phyloP scores from a whole-genome alignment of 2,113 vertebrate genomes.

The Perognathus longimembris region DNA sequence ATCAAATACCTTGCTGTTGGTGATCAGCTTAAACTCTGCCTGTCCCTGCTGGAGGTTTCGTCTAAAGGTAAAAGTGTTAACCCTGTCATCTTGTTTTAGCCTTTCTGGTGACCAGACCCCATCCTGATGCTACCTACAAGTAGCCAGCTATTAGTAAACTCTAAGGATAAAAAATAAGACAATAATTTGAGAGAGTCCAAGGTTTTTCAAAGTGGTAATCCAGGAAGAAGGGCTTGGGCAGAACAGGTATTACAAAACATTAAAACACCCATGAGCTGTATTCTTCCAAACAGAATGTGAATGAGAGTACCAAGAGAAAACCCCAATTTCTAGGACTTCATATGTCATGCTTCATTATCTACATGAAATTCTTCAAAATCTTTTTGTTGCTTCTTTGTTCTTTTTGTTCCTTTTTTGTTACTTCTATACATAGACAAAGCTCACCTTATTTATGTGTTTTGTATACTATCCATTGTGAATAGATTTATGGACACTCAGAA shows the following conservation, averaged over 20 bases:
- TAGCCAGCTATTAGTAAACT: no score
- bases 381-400: no score
- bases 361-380: neutral
- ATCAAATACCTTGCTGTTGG: neutral
- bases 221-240: neutral
- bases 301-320: neutral
- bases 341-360: neutral
- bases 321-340: neutral
- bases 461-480: neutral
- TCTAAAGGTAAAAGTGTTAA: neutral
- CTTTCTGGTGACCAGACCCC: neutral
- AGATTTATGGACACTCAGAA: neutral
- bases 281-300: neutral
- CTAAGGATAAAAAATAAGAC: neutral
- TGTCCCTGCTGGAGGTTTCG: no score
- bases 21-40: neutral
- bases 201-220: neutral
- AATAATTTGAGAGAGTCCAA: neutral
- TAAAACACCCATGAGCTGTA: neutral
- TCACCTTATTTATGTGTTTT: neutral
- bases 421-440: neutral
- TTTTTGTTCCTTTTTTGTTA: no score
- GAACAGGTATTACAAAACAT: neutral
- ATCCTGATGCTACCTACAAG: neutral
- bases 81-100: no score